These are phyloP conservation scores for Oxycera nigricornis DNA, from an alignment of 2,888 invertebrate species.

Conservation along the genomic window DNA sequence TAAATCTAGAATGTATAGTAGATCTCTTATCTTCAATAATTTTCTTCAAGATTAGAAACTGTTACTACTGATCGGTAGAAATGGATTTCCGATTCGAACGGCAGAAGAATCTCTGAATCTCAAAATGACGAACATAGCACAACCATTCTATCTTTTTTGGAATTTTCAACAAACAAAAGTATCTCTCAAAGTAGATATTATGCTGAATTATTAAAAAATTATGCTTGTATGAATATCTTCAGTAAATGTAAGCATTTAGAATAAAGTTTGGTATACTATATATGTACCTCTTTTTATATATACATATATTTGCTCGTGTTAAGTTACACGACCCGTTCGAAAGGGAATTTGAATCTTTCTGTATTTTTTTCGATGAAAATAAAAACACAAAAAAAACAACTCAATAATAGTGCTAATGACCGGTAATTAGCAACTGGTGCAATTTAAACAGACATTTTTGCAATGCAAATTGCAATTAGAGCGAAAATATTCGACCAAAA, in stretches of 20 bases:
- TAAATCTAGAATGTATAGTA: too few relatives aligned
- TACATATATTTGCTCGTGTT: too few relatives aligned
- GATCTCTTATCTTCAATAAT: too few relatives aligned
- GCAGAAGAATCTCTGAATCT: too few relatives aligned
- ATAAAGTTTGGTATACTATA: neutral
- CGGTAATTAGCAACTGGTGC: slow-evolving; percentile 44
- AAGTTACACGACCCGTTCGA: too few relatives aligned
- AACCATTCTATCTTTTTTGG: too few relatives aligned
- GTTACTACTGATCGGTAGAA: too few relatives aligned
- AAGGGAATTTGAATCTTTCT: neutral
- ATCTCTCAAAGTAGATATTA: neutral
- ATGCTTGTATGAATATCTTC: neutral
- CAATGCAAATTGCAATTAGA: slow-evolving; percentile 39
- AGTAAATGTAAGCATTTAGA: neutral
- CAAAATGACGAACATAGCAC: too few relatives aligned
- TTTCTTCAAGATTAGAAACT: too few relatives aligned
- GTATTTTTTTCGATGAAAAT: neutral
- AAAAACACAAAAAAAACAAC: neutral
- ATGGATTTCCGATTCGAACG: too few relatives aligned
- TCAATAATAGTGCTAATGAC: slow-evolving; percentile 39
- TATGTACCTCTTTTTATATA: too few relatives aligned
- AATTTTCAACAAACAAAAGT: too few relatives aligned
- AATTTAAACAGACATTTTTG: slow-evolving; percentile 36
- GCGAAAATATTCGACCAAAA: neutral
- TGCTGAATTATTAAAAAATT: neutral